These are phyloP conservation scores for Drosophila mayri DNA, from an alignment of 1,140 invertebrate species.

Conservation along the genomic window DNA sequence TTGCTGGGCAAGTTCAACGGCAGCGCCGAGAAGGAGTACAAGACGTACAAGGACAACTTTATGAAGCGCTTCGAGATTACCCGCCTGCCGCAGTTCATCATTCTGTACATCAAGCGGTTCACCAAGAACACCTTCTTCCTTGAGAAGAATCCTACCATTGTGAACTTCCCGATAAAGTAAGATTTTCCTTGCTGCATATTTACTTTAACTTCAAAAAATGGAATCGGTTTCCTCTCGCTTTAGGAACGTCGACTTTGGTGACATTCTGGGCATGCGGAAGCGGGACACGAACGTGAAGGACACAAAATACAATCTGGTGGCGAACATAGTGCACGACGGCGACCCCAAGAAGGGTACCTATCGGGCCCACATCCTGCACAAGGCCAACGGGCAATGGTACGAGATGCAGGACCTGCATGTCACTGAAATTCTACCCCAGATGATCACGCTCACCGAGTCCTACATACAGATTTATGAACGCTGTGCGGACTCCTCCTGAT, in stretches of 20 bases:
- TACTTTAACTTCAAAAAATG: background rate
- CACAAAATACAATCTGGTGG: conserved; percentile 96
- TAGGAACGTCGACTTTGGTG: conserved; percentile 98
- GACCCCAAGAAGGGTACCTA: conserved; percentile 97
- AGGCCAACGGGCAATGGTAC: conserved; percentile 94
- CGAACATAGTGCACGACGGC: conserved; percentile 99
- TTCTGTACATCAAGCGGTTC: conserved; percentile 98
- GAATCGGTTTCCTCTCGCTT: conserved; percentile 39
- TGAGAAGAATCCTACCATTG: conserved; percentile 99
- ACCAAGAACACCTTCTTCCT: conserved; percentile 99
- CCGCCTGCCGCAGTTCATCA: conserved; percentile 97
- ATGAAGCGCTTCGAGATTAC: conserved; percentile 99
- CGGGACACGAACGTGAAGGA: conserved; percentile 91
- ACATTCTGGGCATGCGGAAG: conserved; percentile 95
- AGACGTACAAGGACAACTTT: conserved; percentile 99
- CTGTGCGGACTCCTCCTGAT: conserved; percentile 55
- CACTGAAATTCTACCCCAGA: conserved; percentile 98
- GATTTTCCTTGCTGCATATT: conserved; percentile 76
- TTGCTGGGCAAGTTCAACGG: conserved; percentile 99
- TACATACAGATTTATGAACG: conserved; percentile 96
- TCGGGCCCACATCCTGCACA: conserved; percentile 97
- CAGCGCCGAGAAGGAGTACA: conserved; percentile 98
- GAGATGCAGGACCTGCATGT: conserved; percentile 99
- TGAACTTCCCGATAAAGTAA: conserved; percentile 99
- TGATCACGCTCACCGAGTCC: conserved; percentile 99